phyloP scores from a whole-genome alignment of 2,888 invertebrate genomes.

The Ophion ventricosus region DNA sequence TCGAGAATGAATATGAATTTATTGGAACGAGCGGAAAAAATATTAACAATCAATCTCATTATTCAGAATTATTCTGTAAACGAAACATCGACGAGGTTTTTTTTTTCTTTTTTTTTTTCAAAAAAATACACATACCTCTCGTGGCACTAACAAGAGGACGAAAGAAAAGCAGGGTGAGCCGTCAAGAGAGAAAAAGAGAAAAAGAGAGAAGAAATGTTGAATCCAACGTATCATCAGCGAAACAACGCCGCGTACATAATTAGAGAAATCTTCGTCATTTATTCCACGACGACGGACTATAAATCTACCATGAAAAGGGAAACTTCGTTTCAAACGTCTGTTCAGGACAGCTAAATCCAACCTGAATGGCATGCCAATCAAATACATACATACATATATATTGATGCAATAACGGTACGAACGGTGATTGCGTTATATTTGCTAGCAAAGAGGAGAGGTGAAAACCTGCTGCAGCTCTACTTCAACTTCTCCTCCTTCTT shows the following conservation, averaged over 20 bases:
- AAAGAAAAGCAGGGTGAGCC: slow-evolving; percentile 4
- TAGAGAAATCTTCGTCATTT: slow-evolving; percentile 72
- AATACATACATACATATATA: slow-evolving; percentile 13
- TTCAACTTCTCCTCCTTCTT: slow-evolving; percentile 3
- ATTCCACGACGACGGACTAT: slow-evolving; percentile 67
- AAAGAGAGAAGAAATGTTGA: slow-evolving; percentile 11
- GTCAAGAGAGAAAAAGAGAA: background rate
- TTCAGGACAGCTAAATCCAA: slow-evolving; percentile 38
- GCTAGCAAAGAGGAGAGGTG: slow-evolving; percentile 4
- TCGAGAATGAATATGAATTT: background rate
- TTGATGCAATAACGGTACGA: slow-evolving; percentile 44
- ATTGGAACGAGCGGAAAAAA: background rate
- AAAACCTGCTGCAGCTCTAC: slow-evolving; percentile 12
- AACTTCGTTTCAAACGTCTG: slow-evolving; percentile 58
- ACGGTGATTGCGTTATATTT: slow-evolving; percentile 61
- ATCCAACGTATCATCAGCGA: slow-evolving; percentile 66
- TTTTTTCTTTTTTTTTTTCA: background rate
- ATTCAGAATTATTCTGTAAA: slow-evolving; percentile 4
- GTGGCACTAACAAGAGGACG: too few species aligned
- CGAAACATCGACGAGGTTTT: background rate
- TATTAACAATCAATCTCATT: slow-evolving; percentile 15
- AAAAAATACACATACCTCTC: background rate
- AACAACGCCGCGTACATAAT: slow-evolving; percentile 67
- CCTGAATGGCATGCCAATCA: slow-evolving; percentile 34
- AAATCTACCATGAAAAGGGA: slow-evolving; percentile 68